Percentiles rank a stretch among this genome's conserved stretches.
Evolutionary conservation across 2,113 vertebrate species (phyloP).

Genomic region (Chloroceryle aenea): DNA sequence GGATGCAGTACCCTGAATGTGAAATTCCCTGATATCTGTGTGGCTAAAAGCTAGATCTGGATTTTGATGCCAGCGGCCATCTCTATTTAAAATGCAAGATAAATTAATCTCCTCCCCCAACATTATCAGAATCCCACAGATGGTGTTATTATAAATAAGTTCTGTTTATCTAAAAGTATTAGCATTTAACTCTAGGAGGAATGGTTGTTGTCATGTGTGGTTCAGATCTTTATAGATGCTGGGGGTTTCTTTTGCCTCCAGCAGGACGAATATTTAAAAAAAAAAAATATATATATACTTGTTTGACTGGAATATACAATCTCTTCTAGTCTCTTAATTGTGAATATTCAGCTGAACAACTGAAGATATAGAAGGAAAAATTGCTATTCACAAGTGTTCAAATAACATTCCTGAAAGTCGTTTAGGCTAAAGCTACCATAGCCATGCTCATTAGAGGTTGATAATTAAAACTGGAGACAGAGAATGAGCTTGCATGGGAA

Average conservation of each 20-base stretch:
- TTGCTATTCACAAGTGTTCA: neutral
- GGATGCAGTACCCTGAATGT: neutral
- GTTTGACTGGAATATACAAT: neutral
- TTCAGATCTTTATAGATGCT: slow-evolving; percentile 45
- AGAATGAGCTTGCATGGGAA: neutral
- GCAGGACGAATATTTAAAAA: neutral
- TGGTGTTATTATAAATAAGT: slow-evolving; percentile 64
- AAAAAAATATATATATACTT: neutral
- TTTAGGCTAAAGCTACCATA: neutral
- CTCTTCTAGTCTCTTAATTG: neutral
- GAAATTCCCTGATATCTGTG: slow-evolving; percentile 49
- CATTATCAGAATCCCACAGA: slow-evolving; percentile 59
- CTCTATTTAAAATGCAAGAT: slow-evolving; percentile 70
- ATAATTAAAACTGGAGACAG: neutral
- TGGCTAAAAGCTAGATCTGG: slow-evolving; percentile 49
- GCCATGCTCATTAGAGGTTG: neutral
- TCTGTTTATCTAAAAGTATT: slow-evolving; percentile 67
- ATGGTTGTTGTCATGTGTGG: slow-evolving; percentile 37
- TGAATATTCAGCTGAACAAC: neutral
- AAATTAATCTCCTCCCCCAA: slow-evolving; percentile 61
- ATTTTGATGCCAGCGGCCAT: slow-evolving; percentile 54
- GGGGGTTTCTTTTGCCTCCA: slow-evolving; percentile 29
- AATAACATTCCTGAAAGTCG: neutral
- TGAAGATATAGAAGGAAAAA: neutral
- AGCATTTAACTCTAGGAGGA: slow-evolving; percentile 61